A percentile compares a stretch with the other conserved stretches of the same genome.
phyloP scores from a whole-genome alignment of 1,140 invertebrate genomes.

The Planococcus citri region DNA sequence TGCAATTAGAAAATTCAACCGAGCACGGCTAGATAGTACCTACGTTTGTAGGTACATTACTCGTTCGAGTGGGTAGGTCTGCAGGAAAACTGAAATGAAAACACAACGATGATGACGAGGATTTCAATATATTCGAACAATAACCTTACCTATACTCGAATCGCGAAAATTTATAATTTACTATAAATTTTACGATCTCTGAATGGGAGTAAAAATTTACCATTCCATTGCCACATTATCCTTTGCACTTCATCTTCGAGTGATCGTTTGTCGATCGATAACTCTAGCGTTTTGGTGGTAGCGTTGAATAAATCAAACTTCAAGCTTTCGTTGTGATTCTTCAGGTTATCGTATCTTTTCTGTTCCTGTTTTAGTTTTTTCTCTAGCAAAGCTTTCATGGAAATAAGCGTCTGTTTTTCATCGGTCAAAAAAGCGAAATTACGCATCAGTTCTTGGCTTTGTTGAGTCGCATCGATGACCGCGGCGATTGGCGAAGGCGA shows the following conservation, averaged over 20 bases:
- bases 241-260: constrained; percentile 6
- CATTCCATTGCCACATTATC: not conserved
- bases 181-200: not conserved
- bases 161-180: not conserved
- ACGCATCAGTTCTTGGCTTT: not conserved
- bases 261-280: not conserved
- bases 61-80: too few relatives aligned
- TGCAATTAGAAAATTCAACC: not conserved
- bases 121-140: not conserved
- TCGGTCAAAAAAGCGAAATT: not conserved
- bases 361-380: not conserved
- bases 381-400: constrained; percentile 8
- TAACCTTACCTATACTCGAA: too few relatives aligned
- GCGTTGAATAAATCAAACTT: not conserved
- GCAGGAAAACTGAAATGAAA: too few relatives aligned
- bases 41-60: too few relatives aligned
- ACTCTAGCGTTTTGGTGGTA: not conserved
- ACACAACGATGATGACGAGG: too few relatives aligned
- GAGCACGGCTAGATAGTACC: too few relatives aligned
- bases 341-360: not conserved
- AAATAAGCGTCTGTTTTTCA: not conserved
- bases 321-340: not conserved
- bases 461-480: not conserved
- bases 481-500: too few relatives aligned
- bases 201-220: not conserved